phyloP scores from a whole-genome alignment of 92 coral and sea anemone genomes.

The Ricordea florida region DNA sequence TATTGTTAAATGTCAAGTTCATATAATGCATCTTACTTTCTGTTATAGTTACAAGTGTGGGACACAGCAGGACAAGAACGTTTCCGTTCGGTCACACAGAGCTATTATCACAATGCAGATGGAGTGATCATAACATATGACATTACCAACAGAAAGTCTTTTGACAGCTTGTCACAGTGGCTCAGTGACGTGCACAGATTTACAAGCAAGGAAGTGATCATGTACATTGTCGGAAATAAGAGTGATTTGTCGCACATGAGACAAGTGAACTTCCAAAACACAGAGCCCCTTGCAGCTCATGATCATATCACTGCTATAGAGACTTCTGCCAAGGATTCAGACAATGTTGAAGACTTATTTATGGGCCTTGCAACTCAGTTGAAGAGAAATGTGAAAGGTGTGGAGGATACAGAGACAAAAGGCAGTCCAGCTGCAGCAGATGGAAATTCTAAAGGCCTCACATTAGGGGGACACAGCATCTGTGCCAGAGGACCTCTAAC shows the following conservation, averaged over 20 bases:
- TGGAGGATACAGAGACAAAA: constrained; percentile 48
- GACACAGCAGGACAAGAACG: constrained; percentile 99
- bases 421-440: constrained; percentile 29
- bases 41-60: constrained; percentile 94
- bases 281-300: constrained; percentile 75
- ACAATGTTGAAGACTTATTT: constrained; percentile 91
- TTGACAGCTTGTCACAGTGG: constrained; percentile 90
- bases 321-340: constrained; percentile 96
- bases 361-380: constrained; percentile 89
- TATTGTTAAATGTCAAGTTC: not conserved
- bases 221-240: constrained; percentile 94
- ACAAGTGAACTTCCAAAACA: constrained; percentile 79
- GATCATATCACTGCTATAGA: constrained; percentile 89
- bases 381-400: constrained; percentile 72
- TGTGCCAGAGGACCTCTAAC: constrained; percentile 77
- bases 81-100: constrained; percentile 95
- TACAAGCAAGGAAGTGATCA: constrained; percentile 86
- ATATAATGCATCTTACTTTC: not conserved
- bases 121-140: constrained; percentile 93
- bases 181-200: constrained; percentile 89
- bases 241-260: constrained; percentile 76
- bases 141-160: constrained; percentile 84
- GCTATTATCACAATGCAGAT: constrained; percentile 96
- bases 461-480: constrained; percentile 73
- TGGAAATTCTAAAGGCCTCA: constrained; percentile 57